Conservation (phyloP, 2,888 invertebrate genomes). For the Nephrotoma guestfalica region DNA sequence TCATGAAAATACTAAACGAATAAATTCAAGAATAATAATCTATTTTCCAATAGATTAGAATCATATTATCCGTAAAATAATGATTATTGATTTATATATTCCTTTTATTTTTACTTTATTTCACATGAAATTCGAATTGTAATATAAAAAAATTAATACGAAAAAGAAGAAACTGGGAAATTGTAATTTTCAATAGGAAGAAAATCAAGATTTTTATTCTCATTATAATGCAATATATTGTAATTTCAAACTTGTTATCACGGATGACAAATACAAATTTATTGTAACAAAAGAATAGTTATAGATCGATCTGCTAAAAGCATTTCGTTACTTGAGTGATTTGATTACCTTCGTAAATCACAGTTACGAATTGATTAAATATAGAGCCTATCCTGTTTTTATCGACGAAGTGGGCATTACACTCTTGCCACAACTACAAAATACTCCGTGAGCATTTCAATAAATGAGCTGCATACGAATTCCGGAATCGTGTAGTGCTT, state of each 20-base stretch:
- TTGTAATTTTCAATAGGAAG: neutral
- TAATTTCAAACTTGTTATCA: neutral
- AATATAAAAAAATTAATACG: neutral
- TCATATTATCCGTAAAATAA: neutral
- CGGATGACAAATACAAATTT: neutral
- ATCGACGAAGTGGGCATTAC: too few relatives aligned
- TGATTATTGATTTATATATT: neutral
- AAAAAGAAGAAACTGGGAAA: neutral
- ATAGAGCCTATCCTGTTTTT: too few relatives aligned
- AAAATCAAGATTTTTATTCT: neutral
- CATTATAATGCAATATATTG: neutral
- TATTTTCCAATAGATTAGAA: neutral
- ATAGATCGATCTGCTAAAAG: too few relatives aligned
- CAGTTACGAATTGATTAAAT: too few relatives aligned
- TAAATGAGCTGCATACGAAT: too few relatives aligned
- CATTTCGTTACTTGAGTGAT: too few relatives aligned
- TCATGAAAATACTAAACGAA: neutral
- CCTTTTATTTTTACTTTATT: neutral
- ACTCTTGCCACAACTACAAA: too few relatives aligned
- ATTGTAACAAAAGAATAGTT: neutral
- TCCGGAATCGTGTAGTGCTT: too few relatives aligned
- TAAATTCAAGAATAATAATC: neutral
- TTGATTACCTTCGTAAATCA: too few relatives aligned
- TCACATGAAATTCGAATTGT: neutral
- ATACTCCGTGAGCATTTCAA: too few relatives aligned